Conservation (phyloP, 2,888 invertebrate species). For the Tyria jacobaeae region DNA sequence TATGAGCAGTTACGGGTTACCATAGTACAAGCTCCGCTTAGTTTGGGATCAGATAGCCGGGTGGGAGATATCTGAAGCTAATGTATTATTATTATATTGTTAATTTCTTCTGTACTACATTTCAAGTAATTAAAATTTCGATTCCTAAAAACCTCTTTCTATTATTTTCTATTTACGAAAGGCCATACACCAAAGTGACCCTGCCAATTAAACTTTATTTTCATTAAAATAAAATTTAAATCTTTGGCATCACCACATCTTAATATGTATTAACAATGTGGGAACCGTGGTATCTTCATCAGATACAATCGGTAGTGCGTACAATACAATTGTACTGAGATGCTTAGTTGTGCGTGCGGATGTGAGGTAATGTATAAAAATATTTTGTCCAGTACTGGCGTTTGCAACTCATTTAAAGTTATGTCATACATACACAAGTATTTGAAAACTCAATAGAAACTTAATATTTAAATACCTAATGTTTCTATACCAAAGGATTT, state of each 20-base stretch:
- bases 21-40: too few species aligned
- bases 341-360: conserved; percentile 1
- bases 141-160: too few species aligned
- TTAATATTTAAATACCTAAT: too few species aligned
- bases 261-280: not conserved
- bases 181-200: not conserved
- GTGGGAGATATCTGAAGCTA: too few species aligned
- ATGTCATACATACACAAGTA: not conserved
- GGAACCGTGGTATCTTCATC: conserved; percentile 6
- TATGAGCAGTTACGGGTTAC: too few species aligned
- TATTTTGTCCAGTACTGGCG: not conserved
- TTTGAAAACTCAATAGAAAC: not conserved
- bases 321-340: not conserved
- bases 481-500: too few species aligned
- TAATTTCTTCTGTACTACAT: too few species aligned
- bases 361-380: not conserved
- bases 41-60: too few species aligned
- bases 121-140: too few species aligned
- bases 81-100: too few species aligned
- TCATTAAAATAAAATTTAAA: not conserved
- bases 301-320: conserved; percentile 12
- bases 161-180: too few species aligned
- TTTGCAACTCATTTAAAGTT: not conserved
- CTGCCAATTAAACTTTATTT: too few species aligned
- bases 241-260: not conserved